Conservation (phyloP, 2,888 invertebrate species). For the Volucella zonaria region DNA sequence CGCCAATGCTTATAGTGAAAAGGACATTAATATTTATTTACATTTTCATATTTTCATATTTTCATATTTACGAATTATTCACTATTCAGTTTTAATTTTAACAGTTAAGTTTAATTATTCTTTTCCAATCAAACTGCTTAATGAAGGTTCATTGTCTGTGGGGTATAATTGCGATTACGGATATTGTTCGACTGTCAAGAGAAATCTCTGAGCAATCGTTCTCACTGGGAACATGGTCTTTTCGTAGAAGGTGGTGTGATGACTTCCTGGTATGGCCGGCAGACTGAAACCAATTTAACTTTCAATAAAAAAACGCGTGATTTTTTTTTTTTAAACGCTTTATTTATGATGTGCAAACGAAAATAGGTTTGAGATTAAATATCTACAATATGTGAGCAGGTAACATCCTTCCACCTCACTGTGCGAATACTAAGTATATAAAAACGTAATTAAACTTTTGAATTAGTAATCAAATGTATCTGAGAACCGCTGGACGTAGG, state of each 20-base stretch:
- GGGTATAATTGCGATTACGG: constrained; percentile 4
- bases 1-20: constrained; percentile 3
- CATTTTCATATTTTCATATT: neutral
- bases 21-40: constrained; percentile 5
- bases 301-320: neutral
- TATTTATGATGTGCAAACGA: constrained; percentile 1
- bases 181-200: no score
- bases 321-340: neutral
- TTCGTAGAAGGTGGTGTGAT: no score
- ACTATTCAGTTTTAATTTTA: no score
- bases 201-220: no score
- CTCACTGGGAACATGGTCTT: no score
- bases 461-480: constrained; percentile 17
- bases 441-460: constrained; percentile 16
- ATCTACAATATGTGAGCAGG: neutral
- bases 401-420: neutral
- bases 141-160: constrained; percentile 2
- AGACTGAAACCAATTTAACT: neutral
- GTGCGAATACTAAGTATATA: neutral
- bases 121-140: neutral
- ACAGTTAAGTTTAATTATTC: constrained; percentile 19
- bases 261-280: neutral
- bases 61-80: neutral
- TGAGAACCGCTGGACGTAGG: neutral
- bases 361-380: constrained; percentile 15